Evolutionary conservation across 2,888 invertebrate species (phyloP).

Genomic region (Pachycephus smyrnensis): DNA sequence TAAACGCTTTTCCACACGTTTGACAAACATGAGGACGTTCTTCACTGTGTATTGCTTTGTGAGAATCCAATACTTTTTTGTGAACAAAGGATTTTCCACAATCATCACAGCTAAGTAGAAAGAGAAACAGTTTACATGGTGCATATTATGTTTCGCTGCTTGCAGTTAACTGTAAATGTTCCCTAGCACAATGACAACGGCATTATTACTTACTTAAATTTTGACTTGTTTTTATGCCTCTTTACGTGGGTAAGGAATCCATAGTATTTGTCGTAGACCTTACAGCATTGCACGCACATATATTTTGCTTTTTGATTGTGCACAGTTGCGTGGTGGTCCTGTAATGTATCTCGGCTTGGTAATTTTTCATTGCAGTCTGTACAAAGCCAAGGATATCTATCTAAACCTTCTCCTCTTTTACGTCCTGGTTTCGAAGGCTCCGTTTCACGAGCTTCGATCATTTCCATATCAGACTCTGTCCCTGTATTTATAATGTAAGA

Average conservation of each 20-base stretch:
- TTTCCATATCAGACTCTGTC: conserved; percentile 61
- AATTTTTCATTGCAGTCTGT: conserved; percentile 69
- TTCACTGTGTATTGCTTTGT: conserved; percentile 69
- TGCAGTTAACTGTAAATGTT: neutral
- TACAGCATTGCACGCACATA: conserved; percentile 76
- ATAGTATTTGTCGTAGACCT: conserved; percentile 73
- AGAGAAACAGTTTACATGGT: conserved; percentile 4
- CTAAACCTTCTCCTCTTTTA: conserved; percentile 62
- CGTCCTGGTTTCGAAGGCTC: conserved; percentile 45
- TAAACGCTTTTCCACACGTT: conserved; percentile 71
- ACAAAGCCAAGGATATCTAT: conserved; percentile 70
- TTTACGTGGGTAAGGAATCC: conserved; percentile 76
- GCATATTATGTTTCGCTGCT: neutral
- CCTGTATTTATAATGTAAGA: conserved; percentile 36
- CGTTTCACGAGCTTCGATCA: conserved; percentile 53
- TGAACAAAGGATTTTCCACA: conserved; percentile 72
- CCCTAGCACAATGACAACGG: neutral
- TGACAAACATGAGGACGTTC: conserved; percentile 69
- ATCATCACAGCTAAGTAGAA: conserved; percentile 66
- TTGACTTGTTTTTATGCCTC: conserved; percentile 73
- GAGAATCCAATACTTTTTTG: conserved; percentile 67
- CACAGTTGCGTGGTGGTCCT: conserved; percentile 73
- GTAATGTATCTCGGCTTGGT: conserved; percentile 68
- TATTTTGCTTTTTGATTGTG: conserved; percentile 76
- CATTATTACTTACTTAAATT: conserved; percentile 68